phyloP scores from a whole-genome alignment of 2,113 vertebrate species.

The Myxocyprinus asiaticus region DNA sequence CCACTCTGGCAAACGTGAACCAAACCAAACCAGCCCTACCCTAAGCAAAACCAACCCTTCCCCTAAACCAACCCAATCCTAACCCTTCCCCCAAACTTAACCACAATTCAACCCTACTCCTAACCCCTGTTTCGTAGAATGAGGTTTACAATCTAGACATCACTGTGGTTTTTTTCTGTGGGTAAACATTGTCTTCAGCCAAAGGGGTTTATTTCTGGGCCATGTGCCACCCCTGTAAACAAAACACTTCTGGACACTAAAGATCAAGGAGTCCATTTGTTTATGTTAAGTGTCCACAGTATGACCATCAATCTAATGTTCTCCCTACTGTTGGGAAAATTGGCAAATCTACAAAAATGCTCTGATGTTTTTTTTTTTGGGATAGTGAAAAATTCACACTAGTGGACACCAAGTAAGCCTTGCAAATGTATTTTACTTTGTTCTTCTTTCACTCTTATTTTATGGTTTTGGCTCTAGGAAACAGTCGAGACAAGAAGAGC shows the following conservation, averaged over 20 bases:
- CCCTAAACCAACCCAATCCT: too few relatives aligned
- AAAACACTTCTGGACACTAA: constrained; percentile 30
- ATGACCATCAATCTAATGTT: neutral
- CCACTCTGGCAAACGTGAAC: too few relatives aligned
- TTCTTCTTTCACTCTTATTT: constrained; percentile 15
- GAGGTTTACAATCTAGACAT: too few relatives aligned
- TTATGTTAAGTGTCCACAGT: constrained; percentile 38
- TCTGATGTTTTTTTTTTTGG: neutral
- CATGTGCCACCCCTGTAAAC: constrained; percentile 31
- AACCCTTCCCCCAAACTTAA: too few relatives aligned
- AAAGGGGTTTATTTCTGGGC: constrained; percentile 22
- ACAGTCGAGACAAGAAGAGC: constrained; percentile 17
- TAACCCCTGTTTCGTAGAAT: too few relatives aligned
- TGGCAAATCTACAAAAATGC: constrained; percentile 33
- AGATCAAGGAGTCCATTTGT: constrained; percentile 38
- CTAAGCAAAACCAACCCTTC: too few relatives aligned
- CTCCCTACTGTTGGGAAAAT: constrained; percentile 22
- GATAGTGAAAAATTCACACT: constrained; percentile 2
- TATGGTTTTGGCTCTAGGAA: constrained; percentile 3
- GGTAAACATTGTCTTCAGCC: constrained; percentile 11
- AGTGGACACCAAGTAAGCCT: neutral
- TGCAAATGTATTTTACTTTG: neutral
- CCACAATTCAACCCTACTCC: too few relatives aligned
- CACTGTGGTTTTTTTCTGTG: neutral
- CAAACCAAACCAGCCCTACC: too few relatives aligned